Conservation (phyloP, 2,888 invertebrate genomes). For the Muscina levida region DNA sequence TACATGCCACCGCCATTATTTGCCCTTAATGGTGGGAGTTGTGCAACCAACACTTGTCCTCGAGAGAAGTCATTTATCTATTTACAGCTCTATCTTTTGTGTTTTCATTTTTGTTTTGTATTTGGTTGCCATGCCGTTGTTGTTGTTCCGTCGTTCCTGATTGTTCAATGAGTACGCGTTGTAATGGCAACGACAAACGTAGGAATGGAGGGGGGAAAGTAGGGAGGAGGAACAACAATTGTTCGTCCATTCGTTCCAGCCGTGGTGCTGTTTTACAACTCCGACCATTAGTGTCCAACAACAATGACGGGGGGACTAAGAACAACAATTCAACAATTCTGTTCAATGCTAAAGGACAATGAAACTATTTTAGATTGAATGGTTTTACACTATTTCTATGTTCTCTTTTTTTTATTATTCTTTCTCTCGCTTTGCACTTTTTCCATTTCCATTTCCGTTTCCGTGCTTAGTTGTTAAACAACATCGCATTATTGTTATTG, state of each 20-base stretch:
- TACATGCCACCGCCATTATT: background rate
- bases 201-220: no score
- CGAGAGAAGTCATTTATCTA: conserved; percentile 47
- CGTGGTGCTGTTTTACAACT: background rate
- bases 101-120: background rate
- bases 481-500: conserved; percentile 41
- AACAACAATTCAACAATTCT: conserved; percentile 32
- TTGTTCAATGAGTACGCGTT: conserved; percentile 43
- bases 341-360: conserved; percentile 51
- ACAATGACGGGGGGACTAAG: background rate
- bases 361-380: conserved; percentile 53
- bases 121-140: conserved; percentile 7
- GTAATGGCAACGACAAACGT: conserved; percentile 43
- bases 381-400: conserved; percentile 45
- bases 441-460: conserved; percentile 54
- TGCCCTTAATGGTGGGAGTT: conserved; percentile 11
- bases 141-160: conserved; percentile 24
- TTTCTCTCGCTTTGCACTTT: conserved; percentile 24
- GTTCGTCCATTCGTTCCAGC: no score
- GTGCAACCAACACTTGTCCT: background rate
- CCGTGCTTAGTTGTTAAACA: conserved; percentile 38
- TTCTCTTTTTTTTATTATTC: conserved; percentile 19
- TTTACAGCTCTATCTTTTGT: conserved; percentile 17
- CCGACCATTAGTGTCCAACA: background rate
- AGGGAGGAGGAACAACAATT: background rate